These are phyloP conservation scores for Motacilla alba DNA, from an alignment of 2,113 vertebrate species.

Conservation along the genomic window DNA sequence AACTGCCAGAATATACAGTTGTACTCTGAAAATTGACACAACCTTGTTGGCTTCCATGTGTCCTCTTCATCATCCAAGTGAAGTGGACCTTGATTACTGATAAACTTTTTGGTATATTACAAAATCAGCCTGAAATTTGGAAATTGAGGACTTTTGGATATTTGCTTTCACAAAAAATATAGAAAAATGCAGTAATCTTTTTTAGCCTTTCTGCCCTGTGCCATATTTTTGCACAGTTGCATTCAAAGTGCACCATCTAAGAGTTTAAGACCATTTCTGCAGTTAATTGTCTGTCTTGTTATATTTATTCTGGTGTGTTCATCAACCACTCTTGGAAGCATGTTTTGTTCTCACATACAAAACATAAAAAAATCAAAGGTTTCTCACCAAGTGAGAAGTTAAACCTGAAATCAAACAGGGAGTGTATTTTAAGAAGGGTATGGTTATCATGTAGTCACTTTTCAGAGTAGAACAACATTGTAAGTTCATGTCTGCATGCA, in stretches of 20 bases:
- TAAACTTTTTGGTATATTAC: background rate
- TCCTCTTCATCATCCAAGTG: background rate
- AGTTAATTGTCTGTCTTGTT: background rate
- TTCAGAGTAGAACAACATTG: constrained; percentile 56
- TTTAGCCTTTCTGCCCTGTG: background rate
- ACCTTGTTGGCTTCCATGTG: background rate
- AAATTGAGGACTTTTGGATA: background rate
- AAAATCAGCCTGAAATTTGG: background rate
- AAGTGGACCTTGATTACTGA: background rate
- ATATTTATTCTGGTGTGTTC: background rate
- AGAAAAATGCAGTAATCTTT: background rate
- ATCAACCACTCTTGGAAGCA: background rate
- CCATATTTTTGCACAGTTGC: background rate
- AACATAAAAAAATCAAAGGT: background rate
- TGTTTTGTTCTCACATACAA: background rate
- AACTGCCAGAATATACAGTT: constrained; percentile 30
- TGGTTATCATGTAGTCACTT: background rate
- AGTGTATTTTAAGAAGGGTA: background rate
- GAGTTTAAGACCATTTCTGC: background rate
- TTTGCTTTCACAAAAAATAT: background rate
- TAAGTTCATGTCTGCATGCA: constrained; percentile 46
- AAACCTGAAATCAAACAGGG: background rate
- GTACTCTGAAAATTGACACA: constrained; percentile 61
- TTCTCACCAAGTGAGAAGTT: background rate
- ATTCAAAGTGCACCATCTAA: background rate